Evolutionary conservation across 2,797 vertebrate species (phyloP), one percentile per base, ranked within the genome.

Genomic region (Lagorchestes hirsutus): DNA sequence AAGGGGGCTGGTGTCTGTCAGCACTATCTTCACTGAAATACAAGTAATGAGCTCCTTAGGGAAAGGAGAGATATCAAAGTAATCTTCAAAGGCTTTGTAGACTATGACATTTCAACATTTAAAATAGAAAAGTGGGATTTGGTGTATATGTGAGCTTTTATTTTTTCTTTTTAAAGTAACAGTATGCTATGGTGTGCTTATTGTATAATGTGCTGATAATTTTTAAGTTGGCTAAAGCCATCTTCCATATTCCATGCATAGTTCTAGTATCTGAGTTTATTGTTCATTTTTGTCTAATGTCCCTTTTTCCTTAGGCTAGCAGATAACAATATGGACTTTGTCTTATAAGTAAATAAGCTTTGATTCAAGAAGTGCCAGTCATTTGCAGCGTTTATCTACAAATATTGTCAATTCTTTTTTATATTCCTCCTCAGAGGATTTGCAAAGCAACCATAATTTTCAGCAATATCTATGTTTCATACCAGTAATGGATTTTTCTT

Each of bases 31-130:
- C 93, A 74, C 95, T 95, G 96, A 97, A 97, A 94, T 94, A 97
- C 52, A 95, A 97, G 92, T 98, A 98, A 98, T 98, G 97, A 98
- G 98, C 94, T 98, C 98, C 97, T 98, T 92, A 52, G 98, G 98
- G 98, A 98, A 96, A 54, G 87, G 59, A 91, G 94, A 91, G 90
- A 96, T 98, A 98, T 91, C 97, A 97, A 97, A 98, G 96, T 94
- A 62, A 98, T 98, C 97, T 98, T 98, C 97, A 98, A 98, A 98
- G 97, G 55, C 91, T 96, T 97, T 95, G 46, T 96, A 93, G 91
- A 82, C 94, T 96, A 31, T 97, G 96, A 82, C 97, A 94, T 97
- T 97, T 98, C 94, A 92, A 0, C 96, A 97, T 98, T 97, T 97
- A 96, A 97, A 95, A 57, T 95, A 74, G 82, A 96, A 93, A 46